A percentile compares a stretch with the other conserved stretches of the same genome.
Conservation (phyloP, 2,797 vertebrate species). For the Agapornis canus region DNA sequence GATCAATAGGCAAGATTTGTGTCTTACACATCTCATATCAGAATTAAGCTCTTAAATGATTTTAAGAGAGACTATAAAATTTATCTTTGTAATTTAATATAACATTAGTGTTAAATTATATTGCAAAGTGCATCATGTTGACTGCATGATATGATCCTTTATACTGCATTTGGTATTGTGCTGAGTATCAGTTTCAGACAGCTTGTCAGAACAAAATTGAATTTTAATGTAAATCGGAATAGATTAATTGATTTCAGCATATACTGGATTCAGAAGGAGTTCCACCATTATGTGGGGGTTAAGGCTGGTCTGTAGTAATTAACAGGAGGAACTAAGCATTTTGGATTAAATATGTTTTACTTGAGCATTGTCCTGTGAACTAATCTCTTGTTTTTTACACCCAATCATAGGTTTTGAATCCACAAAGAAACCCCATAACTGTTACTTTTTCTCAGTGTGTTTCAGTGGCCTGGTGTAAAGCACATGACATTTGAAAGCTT, state of each 20-base stretch:
- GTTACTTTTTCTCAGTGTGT: neutral
- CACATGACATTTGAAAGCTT: neutral
- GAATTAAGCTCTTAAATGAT: slow-evolving; percentile 47
- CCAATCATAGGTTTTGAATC: neutral
- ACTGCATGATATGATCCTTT: slow-evolving; percentile 31
- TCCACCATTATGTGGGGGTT: neutral
- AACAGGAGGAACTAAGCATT: neutral
- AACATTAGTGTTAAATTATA: slow-evolving; percentile 53
- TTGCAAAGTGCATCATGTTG: slow-evolving; percentile 50
- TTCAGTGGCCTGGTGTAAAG: neutral
- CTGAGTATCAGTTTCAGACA: slow-evolving; percentile 40
- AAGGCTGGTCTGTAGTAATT: neutral
- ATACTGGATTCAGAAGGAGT: neutral
- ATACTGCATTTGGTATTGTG: neutral
- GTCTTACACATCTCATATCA: slow-evolving; percentile 2
- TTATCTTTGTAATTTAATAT: slow-evolving; percentile 55
- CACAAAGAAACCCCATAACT: neutral
- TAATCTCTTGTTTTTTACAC: neutral
- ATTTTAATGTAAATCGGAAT: slow-evolving; percentile 28
- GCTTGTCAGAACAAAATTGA: slow-evolving; percentile 35
- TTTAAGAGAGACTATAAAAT: slow-evolving; percentile 36
- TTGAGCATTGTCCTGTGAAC: neutral
- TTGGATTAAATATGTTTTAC: slow-evolving; percentile 2
- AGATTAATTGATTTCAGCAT: slow-evolving; percentile 38
- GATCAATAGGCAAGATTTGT: slow-evolving; percentile 24